These are phyloP conservation scores for Pelusios castaneus DNA, from an alignment of 2,113 vertebrate species.

Conservation along the genomic window DNA sequence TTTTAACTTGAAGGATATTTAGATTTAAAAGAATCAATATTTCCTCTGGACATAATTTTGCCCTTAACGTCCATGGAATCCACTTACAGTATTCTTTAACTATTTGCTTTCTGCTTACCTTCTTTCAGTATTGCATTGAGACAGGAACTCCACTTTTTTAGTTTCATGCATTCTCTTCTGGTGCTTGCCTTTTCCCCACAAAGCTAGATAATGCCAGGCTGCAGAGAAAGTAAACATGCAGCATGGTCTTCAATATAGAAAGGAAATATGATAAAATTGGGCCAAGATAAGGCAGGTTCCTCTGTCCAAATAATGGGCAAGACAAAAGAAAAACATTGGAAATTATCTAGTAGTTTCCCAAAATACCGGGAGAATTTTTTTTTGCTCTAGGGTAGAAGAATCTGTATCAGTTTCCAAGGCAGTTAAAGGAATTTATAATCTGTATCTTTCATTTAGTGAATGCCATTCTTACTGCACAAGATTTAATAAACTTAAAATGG, in stretches of 20 bases:
- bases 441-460: background rate
- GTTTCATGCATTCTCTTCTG: background rate
- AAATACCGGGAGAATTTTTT: background rate
- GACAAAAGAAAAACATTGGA: background rate
- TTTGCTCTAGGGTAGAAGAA: background rate
- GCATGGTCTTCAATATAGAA: background rate
- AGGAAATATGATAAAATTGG: background rate
- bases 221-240: constrained; percentile 35
- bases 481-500: background rate
- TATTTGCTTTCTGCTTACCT: background rate
- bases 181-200: background rate
- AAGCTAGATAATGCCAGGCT: constrained; percentile 27
- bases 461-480: background rate
- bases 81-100: background rate
- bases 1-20: constrained; percentile 32
- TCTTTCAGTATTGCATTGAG: background rate
- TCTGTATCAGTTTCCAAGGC: background rate
- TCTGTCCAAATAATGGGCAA: background rate
- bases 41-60: background rate
- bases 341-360: constrained; percentile 14
- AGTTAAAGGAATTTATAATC: background rate
- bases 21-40: constrained; percentile 4
- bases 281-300: constrained; percentile 9
- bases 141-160: background rate
- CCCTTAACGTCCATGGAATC: constrained; percentile 4